Percentiles rank a stretch among this genome's conserved stretches.
Conservation (phyloP, 2,888 invertebrate genomes). For the Troilus luridus region DNA sequence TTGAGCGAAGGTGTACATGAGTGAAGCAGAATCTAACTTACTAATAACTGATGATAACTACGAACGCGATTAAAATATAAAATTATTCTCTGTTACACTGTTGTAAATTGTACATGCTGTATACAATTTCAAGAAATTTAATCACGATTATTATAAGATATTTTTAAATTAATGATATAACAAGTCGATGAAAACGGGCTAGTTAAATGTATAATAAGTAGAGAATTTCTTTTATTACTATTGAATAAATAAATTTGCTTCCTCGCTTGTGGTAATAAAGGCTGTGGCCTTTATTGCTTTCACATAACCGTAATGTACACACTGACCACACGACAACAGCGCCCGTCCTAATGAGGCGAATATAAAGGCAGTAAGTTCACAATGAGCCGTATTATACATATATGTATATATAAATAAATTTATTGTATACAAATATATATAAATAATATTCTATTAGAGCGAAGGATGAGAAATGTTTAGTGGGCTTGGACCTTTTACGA, state of each 20-base stretch:
- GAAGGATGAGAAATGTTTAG: conserved; percentile 27
- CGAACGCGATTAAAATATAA: no score
- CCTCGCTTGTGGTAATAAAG: conserved; percentile 4
- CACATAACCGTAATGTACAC: neutral
- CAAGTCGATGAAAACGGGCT: neutral
- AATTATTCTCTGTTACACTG: neutral
- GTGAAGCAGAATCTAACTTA: no score
- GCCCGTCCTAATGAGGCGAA: conserved; percentile 2
- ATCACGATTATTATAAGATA: neutral
- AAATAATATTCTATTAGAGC: conserved; percentile 38
- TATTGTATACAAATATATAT: conserved; percentile 24
- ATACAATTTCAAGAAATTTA: neutral
- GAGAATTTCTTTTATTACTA: neutral
- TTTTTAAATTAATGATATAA: neutral
- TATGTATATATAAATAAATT: conserved; percentile 34
- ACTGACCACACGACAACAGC: neutral
- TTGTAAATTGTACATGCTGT: neutral
- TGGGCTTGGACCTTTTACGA: neutral
- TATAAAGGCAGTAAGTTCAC: conserved; percentile 34
- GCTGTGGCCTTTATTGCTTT: neutral
- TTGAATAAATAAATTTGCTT: neutral
- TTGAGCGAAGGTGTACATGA: no score
- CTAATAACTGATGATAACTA: no score
- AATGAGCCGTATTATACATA: conserved; percentile 16
- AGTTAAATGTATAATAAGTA: neutral